Percentiles rank a stretch among this genome's conserved stretches.
Conservation (phyloP, 2,797 vertebrate species). For the Galaxias olidus region DNA sequence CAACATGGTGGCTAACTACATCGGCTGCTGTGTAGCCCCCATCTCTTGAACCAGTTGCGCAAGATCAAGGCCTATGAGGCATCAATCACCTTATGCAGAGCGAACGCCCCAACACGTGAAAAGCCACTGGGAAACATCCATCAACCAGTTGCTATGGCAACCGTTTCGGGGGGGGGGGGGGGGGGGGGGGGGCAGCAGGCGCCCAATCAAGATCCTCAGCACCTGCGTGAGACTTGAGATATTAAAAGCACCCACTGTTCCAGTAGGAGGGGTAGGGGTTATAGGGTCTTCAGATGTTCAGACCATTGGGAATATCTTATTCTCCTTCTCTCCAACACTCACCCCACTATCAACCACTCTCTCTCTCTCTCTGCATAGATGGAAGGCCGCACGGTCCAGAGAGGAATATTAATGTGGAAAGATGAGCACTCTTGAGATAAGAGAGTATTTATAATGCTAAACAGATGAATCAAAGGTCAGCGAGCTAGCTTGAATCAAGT, state of each 20-base stretch:
- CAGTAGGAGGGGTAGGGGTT: not conserved
- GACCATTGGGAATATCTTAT: too few species aligned
- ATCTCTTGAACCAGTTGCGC: too few species aligned
- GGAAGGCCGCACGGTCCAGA: not conserved
- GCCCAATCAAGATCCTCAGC: not conserved
- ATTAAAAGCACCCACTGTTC: conserved; percentile 15
- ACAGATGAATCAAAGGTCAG: not conserved
- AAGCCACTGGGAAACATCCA: not conserved
- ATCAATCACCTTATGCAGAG: conserved; percentile 8
- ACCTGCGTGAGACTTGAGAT: conserved; percentile 12
- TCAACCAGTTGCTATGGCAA: conserved; percentile 39
- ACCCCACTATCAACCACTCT: too few species aligned
- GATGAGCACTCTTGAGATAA: not conserved
- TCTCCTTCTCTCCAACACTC: too few species aligned
- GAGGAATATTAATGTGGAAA: conserved; percentile 1
- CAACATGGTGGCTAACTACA: not conserved
- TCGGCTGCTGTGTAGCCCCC: too few species aligned
- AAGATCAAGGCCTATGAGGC: conserved; percentile 17
- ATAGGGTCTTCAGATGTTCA: too few species aligned
- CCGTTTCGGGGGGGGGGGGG: conserved; percentile 5
- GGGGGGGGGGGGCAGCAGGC: not conserved
- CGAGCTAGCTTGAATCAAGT: not conserved
- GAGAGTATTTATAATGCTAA: not conserved
- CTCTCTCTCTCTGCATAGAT: not conserved
- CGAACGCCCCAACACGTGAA: not conserved